phyloP scores from a whole-genome alignment of 2,113 vertebrate genomes.

The Australoheros scitulus region DNA sequence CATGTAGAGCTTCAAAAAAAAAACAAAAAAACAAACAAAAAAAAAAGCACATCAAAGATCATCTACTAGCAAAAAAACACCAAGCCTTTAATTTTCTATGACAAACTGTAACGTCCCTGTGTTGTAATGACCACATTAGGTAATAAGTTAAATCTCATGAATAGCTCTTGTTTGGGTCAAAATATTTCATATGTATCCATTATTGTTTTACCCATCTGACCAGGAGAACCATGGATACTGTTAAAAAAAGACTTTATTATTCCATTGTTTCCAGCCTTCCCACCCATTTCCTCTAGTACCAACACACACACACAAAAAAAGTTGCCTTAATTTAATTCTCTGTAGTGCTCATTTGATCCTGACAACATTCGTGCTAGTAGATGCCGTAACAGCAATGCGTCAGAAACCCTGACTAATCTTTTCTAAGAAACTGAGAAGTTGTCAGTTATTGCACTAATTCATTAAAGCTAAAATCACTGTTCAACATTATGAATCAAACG shows the following conservation, averaged over 20 bases:
- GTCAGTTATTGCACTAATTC: neutral
- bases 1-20: constrained; percentile 29
- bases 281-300: constrained; percentile 49
- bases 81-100: neutral
- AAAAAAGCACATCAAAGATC: constrained; percentile 14
- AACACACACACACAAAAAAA: constrained; percentile 29
- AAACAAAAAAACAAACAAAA: constrained; percentile 4
- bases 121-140: neutral
- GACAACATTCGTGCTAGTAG: constrained; percentile 31
- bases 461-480: neutral
- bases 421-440: constrained; percentile 9
- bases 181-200: neutral
- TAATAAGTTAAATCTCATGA: neutral
- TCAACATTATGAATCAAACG: neutral
- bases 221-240: constrained; percentile 8
- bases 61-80: neutral
- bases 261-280: constrained; percentile 33
- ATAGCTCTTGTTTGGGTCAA: neutral
- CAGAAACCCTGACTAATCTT: constrained; percentile 38
- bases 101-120: constrained; percentile 4
- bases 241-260: constrained; percentile 20
- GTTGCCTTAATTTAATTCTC: constrained; percentile 22
- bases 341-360: constrained; percentile 26
- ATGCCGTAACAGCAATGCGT: constrained; percentile 20
- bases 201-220: constrained; percentile 14